Evolutionary conservation across 2,113 vertebrate species (phyloP).

Genomic region (Coreoperca whiteheadi): DNA sequence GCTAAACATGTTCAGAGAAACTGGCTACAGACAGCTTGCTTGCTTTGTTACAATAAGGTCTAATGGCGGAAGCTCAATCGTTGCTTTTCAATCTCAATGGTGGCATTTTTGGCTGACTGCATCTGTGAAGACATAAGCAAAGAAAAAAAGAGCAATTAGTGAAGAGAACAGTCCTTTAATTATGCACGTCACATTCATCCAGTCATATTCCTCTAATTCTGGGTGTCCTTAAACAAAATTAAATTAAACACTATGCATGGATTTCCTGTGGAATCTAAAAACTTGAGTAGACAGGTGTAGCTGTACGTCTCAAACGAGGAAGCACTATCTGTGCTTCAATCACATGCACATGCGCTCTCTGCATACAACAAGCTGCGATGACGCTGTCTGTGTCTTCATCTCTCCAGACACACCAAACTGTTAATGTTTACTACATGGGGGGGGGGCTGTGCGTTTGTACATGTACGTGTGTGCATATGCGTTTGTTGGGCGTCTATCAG

Average conservation of each 20-base stretch:
- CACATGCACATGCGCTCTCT: background rate
- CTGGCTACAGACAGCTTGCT: background rate
- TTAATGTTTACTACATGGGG: conserved; percentile 39
- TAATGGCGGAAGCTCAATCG: background rate
- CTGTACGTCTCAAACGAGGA: background rate
- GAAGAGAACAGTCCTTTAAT: background rate
- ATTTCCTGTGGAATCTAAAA: background rate
- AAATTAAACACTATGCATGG: background rate
- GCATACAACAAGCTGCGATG: conserved; percentile 14
- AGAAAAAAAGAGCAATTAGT: conserved; percentile 12
- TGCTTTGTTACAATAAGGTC: background rate
- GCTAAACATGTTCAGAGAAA: conserved; percentile 24
- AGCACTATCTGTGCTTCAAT: background rate
- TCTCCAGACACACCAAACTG: conserved; percentile 35
- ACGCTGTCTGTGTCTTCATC: conserved; percentile 38
- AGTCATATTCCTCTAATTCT: background rate
- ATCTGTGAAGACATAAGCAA: conserved; percentile 68
- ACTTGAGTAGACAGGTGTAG: background rate
- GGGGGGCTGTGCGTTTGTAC: background rate
- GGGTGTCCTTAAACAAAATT: background rate
- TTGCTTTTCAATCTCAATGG: conserved; percentile 16
- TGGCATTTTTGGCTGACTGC: conserved; percentile 11
- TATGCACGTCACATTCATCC: background rate
- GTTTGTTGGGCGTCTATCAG: conserved; percentile 75
- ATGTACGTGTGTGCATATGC: conserved; percentile 33